Conservation (phyloP, 1,140 invertebrate genomes). For the Maniola jurtina region DNA sequence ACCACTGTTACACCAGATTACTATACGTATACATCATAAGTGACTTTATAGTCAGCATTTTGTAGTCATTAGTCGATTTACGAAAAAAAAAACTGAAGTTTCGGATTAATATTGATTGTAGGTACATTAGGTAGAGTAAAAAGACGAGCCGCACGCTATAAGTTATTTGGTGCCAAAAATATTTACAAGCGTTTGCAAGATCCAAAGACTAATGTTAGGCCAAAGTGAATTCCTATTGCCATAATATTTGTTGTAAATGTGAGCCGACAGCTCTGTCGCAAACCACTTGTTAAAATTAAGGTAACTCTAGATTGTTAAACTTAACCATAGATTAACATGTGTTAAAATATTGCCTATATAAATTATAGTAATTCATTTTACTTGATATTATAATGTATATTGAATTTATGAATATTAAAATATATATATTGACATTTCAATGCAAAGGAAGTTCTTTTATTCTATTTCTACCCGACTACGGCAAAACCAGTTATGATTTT, state of each 20-base stretch:
- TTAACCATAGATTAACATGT: slow-evolving; percentile 77
- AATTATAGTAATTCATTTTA: slow-evolving; percentile 78
- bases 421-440: slow-evolving; percentile 76
- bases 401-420: slow-evolving; percentile 79
- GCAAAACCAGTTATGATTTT: too few species aligned
- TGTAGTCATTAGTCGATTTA: too few species aligned
- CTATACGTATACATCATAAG: too few species aligned
- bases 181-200: neutral
- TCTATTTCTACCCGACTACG: neutral
- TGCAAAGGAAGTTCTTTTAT: slow-evolving; percentile 33
- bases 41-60: too few species aligned
- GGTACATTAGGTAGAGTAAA: too few species aligned
- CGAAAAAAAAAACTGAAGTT: too few species aligned
- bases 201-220: slow-evolving; percentile 32
- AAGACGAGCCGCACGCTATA: too few species aligned
- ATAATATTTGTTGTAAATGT: slow-evolving; percentile 56
- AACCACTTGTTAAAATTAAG: slow-evolving; percentile 65
- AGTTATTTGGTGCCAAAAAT: too few species aligned
- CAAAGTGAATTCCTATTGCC: slow-evolving; percentile 75
- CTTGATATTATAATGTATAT: slow-evolving; percentile 78
- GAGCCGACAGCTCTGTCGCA: slow-evolving; percentile 30
- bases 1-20: too few species aligned
- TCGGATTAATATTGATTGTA: neutral
- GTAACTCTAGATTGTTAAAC: slow-evolving; percentile 74
- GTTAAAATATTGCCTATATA: slow-evolving; percentile 78